Percentiles rank a stretch among this genome's conserved stretches.
These are phyloP conservation scores for Drosophila mettleri DNA, from an alignment of 2,888 invertebrate genomes.

Conservation along the genomic window DNA sequence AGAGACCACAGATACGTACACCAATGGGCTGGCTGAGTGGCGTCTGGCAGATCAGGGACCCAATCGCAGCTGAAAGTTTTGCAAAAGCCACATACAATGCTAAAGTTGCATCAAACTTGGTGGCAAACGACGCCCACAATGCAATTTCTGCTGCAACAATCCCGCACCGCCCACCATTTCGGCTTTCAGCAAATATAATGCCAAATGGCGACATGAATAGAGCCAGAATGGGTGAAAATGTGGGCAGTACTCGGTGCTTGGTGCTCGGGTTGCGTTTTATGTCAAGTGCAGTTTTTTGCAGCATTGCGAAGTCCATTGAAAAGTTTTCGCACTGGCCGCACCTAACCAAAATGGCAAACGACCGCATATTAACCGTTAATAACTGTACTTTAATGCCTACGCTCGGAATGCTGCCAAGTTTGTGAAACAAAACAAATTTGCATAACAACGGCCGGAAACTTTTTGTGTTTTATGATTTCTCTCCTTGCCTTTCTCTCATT, in stretches of 20 bases:
- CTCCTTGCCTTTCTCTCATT: neutral
- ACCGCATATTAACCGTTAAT: conserved; percentile 69
- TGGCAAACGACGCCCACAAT: conserved; percentile 28
- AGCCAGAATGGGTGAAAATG: conserved; percentile 1
- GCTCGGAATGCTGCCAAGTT: conserved; percentile 34
- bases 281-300: conserved; percentile 59
- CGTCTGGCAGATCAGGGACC: conserved; percentile 25
- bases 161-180: neutral
- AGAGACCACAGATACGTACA: conserved; percentile 38
- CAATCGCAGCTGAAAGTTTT: conserved; percentile 42
- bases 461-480: conserved; percentile 61
- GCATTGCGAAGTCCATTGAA: conserved; percentile 48
- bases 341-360: conserved; percentile 38
- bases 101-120: conserved; percentile 55
- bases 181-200: no score
- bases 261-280: conserved; percentile 19
- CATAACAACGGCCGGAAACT: conserved; percentile 67
- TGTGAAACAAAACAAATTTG: conserved; percentile 58
- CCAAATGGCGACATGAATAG: conserved; percentile 37
- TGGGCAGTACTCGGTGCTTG: no score
- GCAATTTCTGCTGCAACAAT: no score
- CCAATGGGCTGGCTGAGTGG: conserved; percentile 31
- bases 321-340: conserved; percentile 32
- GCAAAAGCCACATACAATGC: conserved; percentile 48
- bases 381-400: conserved; percentile 52